These are phyloP conservation scores for Eubasilissa splendida DNA, from an alignment of 2,888 invertebrate genomes.

Conservation along the genomic window DNA sequence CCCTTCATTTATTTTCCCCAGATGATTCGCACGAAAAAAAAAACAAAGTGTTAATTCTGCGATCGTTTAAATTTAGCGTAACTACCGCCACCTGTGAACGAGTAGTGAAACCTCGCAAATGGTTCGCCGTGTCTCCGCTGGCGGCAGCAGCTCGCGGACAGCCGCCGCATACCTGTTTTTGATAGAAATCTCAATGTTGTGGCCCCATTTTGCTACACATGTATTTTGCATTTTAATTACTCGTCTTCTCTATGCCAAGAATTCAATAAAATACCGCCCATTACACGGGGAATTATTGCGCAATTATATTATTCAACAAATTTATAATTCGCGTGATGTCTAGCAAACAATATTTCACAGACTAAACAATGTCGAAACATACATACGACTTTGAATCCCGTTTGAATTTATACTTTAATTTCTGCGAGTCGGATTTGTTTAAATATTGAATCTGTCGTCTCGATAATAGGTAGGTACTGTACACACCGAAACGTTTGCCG, in stretches of 20 bases:
- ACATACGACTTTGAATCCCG: no score
- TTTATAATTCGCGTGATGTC: slow-evolving; percentile 6
- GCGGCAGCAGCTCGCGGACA: slow-evolving; percentile 4
- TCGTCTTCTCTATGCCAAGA: slow-evolving; percentile 56
- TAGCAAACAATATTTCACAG: no score
- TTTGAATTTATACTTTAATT: no score
- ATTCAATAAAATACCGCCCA: slow-evolving; percentile 28
- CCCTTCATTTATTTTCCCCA: no score
- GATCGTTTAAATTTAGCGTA: no score
- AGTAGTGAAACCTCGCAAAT: slow-evolving; percentile 42
- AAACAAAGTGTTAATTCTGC: no score
- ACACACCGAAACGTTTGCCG: no score
- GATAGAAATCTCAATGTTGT: slow-evolving; percentile 39
- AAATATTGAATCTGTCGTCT: no score
- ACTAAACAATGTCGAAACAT: no score
- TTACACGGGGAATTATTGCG: slow-evolving; percentile 7
- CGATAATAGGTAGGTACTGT: no score
- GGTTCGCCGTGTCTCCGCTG: slow-evolving; percentile 25
- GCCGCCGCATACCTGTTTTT: not conserved
- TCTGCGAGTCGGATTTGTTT: no score
- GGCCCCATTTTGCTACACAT: slow-evolving; percentile 49
- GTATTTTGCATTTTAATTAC: slow-evolving; percentile 60
- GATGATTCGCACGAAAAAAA: no score
- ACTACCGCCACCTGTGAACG: slow-evolving; percentile 51
- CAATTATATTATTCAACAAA: slow-evolving; percentile 9